Conservation (phyloP, 2,113 vertebrate species). For the Hippocampus comes region DNA sequence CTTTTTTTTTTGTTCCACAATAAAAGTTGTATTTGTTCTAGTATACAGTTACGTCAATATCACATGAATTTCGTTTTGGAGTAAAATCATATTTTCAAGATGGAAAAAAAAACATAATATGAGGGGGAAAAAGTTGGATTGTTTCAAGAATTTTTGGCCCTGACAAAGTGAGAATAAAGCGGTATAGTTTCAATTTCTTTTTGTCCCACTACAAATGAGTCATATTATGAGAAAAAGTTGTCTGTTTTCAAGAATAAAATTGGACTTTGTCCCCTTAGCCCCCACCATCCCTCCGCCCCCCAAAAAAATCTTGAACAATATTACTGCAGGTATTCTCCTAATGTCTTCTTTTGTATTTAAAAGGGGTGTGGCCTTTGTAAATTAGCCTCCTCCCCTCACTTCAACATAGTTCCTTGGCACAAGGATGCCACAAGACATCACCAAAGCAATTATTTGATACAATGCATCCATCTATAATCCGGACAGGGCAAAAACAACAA, state of each 20-base stretch:
- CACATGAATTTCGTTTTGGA: not conserved
- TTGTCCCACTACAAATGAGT: not conserved
- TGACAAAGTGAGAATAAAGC: not conserved
- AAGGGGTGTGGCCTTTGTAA: not conserved
- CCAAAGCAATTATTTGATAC: too few relatives aligned
- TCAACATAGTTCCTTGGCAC: not conserved
- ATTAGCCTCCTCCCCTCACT: not conserved
- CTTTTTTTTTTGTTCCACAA: not conserved
- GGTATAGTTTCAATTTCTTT: not conserved
- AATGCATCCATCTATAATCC: too few relatives aligned
- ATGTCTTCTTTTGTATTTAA: too few relatives aligned
- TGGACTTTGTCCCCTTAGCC: not conserved
- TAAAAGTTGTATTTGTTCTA: not conserved
- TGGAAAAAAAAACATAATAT: not conserved
- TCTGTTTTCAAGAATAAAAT: not conserved
- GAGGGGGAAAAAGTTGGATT: not conserved
- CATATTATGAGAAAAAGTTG: not conserved
- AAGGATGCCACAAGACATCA: not conserved
- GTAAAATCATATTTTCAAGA: not conserved
- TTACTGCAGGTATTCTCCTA: too few relatives aligned
- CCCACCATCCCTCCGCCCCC: too few relatives aligned
- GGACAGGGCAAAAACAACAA: not conserved
- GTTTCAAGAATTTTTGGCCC: not conserved
- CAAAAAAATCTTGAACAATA: too few relatives aligned
- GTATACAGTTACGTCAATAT: not conserved